Evolutionary conservation across 1,140 invertebrate species (phyloP), one percentile per base, ranked within the genome.

Genomic region (Atopsyche davidsoni): DNA sequence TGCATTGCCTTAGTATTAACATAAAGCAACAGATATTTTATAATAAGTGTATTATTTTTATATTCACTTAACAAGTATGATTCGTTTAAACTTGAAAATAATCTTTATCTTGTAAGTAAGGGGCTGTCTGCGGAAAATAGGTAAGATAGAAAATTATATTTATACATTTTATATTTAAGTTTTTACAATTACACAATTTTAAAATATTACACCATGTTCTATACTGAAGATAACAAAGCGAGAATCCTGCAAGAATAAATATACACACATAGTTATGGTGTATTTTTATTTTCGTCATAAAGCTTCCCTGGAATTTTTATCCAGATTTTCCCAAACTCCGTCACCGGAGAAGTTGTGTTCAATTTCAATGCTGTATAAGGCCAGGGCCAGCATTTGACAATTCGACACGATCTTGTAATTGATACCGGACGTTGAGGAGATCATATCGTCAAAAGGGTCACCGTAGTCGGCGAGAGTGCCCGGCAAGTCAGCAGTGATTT

Each of bases 271-370:
- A 28, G 24, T 28, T 7, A 28, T 28, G n/a, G 6, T 7, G 24
- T 28, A 28, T 28, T 28, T 28, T 28, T 28, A 28, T 28, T 28
- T 28, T 28, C n/a, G 24, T 28, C 24, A 28, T 28, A 28, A 28
- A 6, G 24, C 24, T 6, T 28, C 24, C 6, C 24, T 28, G 6
- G n/a, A 7, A 6, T 28, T 28, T 28, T n/a, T 6, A 7, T 28
- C n/a, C 6, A 7, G 6, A 28, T 28, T 28, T 6, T 28, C 24
- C 24, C 24, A 28, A 7, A 28, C n/a, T 28, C 24, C 24, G n/a
- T 28, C 24, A 28, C 24, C 24, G n/a, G 24, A 28, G 24, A 28
- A 28, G n/a, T 7, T 7, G n/a, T 28, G 24, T 6, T 28, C 24
- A 6, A 7, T 28, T n/a, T 28, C 24, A 6, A 28, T 7, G 6